These are phyloP conservation scores for Calcarius ornatus DNA, from an alignment of 2,113 vertebrate genomes.

Conservation along the genomic window DNA sequence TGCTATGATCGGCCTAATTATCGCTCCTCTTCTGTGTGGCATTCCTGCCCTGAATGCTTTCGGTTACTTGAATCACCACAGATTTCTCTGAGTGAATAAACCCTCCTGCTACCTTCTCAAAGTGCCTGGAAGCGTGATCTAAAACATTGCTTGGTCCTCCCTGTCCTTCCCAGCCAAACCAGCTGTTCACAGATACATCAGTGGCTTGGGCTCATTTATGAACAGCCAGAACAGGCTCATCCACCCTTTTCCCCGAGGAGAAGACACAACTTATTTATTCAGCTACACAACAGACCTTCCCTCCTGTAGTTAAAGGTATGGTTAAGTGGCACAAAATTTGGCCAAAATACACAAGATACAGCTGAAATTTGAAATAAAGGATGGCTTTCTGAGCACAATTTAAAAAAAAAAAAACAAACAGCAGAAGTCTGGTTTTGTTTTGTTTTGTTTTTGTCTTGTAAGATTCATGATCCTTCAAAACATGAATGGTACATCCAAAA, in stretches of 20 bases:
- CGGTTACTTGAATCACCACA: background rate
- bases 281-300: background rate
- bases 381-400: background rate
- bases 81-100: background rate
- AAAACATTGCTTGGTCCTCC: background rate
- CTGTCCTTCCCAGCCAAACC: background rate
- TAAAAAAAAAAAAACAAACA: background rate
- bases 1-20: slow-evolving; percentile 22
- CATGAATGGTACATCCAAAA: background rate
- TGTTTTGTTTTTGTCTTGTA: background rate
- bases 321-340: background rate
- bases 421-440: accelerated
- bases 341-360: background rate
- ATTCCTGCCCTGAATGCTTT: slow-evolving; percentile 30
- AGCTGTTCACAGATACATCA: background rate
- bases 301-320: background rate
- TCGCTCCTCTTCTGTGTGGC: slow-evolving; percentile 1
- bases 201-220: background rate
- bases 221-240: background rate
- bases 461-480: background rate
- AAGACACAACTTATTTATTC: background rate
- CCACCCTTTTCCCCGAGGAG: background rate
- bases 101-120: slow-evolving; percentile 14
- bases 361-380: background rate
- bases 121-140: background rate